phyloP scores from a whole-genome alignment of 2,113 vertebrate genomes.

The Psittacula cyanocephala region DNA sequence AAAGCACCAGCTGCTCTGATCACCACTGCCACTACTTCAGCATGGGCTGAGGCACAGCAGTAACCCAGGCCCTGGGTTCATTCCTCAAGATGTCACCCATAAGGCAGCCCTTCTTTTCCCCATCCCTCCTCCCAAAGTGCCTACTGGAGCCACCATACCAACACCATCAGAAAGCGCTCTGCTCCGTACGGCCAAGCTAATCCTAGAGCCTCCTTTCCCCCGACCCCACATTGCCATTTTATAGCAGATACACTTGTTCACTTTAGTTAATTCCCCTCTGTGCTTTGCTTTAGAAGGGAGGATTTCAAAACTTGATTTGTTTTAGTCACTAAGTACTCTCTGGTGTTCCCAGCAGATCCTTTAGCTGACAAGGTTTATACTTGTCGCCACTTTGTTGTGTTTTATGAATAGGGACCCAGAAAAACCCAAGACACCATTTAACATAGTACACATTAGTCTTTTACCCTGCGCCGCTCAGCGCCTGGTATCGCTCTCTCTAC shows the following conservation, averaged over 20 bases:
- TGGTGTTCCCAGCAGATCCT: conserved; percentile 51
- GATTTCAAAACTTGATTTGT: conserved; percentile 58
- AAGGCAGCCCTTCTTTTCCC: background rate
- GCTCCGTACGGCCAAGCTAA: background rate
- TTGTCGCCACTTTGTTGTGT: conserved; percentile 24
- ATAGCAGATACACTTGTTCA: background rate
- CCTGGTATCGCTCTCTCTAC: background rate
- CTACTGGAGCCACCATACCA: background rate
- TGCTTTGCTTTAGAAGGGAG: background rate
- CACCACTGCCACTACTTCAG: background rate
- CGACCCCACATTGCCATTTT: background rate
- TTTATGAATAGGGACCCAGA: conserved; percentile 32
- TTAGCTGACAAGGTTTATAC: conserved; percentile 28
- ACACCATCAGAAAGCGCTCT: accelerated
- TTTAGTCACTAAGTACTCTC: conserved; percentile 19
- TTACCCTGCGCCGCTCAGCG: accelerated
- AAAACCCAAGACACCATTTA: background rate
- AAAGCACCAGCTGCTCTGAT: background rate
- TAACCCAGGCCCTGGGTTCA: accelerated
- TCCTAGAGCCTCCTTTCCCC: background rate
- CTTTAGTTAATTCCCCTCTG: background rate
- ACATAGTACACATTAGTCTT: background rate
- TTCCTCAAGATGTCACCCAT: background rate
- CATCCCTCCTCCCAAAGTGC: accelerated
- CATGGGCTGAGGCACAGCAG: background rate